Conservation (phyloP, 2,113 vertebrate species). For the Mandrillus leucophaeus region DNA sequence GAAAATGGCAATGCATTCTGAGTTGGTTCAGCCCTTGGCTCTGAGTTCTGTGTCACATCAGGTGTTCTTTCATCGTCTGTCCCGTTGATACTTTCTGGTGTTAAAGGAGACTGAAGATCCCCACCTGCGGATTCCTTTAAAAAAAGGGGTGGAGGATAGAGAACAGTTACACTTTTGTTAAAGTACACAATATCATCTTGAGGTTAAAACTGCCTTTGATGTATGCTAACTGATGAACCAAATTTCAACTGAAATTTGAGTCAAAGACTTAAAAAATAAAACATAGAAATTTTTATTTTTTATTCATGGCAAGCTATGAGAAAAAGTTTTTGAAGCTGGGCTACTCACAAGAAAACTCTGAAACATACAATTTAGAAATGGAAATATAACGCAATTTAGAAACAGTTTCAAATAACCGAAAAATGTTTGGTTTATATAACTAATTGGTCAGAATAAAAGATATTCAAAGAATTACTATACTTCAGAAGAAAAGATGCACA, state of each 20-base stretch:
- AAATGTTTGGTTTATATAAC: neutral
- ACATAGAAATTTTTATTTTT: neutral
- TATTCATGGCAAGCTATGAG: neutral
- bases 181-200: conserved; percentile 32
- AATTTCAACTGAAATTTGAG: conserved; percentile 46
- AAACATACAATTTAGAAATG: conserved; percentile 39
- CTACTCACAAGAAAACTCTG: conserved; percentile 36
- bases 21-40: conserved; percentile 91
- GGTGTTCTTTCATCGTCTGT: conserved; percentile 92
- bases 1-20: conserved; percentile 94
- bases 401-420: conserved; percentile 53
- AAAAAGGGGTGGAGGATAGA: conserved; percentile 38
- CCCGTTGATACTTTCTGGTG: conserved; percentile 95
- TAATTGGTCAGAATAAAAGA: neutral
- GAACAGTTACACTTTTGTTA: conserved; percentile 57
- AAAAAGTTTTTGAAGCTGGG: conserved; percentile 37
- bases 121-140: conserved; percentile 93
- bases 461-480: neutral
- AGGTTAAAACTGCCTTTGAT: conserved; percentile 38
- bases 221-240: neutral
- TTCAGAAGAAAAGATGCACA: conserved; percentile 13
- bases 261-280: conserved; percentile 14
- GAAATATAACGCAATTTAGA: conserved; percentile 4
- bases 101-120: conserved; percentile 94
- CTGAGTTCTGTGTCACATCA: conserved; percentile 88